A percentile compares a stretch with the other conserved stretches of the same genome.
phyloP scores from a whole-genome alignment of 2,797 vertebrate species.

The Acropternis orthonyx region DNA sequence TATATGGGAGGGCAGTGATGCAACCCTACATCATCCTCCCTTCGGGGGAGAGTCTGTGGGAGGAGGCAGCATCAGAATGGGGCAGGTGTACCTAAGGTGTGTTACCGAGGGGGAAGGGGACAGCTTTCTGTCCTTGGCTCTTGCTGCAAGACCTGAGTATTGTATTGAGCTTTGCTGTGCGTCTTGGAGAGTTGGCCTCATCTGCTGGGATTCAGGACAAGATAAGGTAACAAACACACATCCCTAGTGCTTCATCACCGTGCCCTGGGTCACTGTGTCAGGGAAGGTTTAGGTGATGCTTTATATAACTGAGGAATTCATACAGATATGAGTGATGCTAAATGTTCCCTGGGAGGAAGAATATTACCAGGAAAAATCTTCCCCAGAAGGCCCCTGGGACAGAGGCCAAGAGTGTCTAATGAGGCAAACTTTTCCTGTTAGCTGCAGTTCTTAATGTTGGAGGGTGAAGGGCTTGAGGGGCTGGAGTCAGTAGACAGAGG shows the following conservation, averaged over 20 bases:
- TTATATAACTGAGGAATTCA: not conserved
- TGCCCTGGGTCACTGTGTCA: not conserved
- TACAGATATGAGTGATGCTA: not conserved
- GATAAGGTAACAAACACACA: not conserved
- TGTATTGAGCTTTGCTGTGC: not conserved
- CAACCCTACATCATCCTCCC: not conserved
- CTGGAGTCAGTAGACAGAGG: not conserved
- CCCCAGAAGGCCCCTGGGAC: conserved; percentile 19
- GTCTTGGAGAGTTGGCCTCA: not conserved
- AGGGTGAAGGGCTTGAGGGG: not conserved
- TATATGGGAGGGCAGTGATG: not conserved
- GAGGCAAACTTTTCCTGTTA: conserved; percentile 13
- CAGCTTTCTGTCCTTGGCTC: not conserved
- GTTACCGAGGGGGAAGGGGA: accelerated
- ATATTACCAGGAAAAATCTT: not conserved
- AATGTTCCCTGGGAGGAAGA: not conserved
- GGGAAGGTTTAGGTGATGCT: not conserved
- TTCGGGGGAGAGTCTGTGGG: not conserved
- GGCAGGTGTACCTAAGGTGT: not conserved
- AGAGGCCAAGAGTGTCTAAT: not conserved
- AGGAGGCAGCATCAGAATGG: not conserved
- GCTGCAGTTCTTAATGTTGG: not conserved
- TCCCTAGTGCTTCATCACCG: not conserved
- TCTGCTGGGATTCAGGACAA: not conserved
- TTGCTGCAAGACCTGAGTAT: not conserved